Evolutionary conservation across 2,113 vertebrate species (phyloP).

Genomic region (Desmodus rotundus): DNA sequence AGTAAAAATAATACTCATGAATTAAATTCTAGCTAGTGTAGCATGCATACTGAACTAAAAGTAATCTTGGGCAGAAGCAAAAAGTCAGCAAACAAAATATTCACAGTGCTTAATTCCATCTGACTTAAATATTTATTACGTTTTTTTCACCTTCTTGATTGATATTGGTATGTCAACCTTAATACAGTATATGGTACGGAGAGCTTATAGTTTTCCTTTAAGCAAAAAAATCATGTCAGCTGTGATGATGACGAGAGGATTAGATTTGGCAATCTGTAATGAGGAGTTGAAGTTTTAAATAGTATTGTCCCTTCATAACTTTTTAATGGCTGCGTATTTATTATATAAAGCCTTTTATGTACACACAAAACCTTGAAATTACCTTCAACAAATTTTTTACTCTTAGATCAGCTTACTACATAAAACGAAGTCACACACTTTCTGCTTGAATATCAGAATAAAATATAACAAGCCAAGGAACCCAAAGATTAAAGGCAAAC

Average conservation of each 20-base stretch:
- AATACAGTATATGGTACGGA: not conserved
- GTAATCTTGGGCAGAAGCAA: slow-evolving; percentile 5
- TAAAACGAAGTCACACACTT: slow-evolving; percentile 14
- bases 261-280: not conserved
- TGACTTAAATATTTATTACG: slow-evolving; percentile 52
- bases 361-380: slow-evolving; percentile 12
- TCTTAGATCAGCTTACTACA: slow-evolving; percentile 16
- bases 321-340: not conserved
- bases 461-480: slow-evolving; percentile 18
- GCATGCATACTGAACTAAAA: slow-evolving; percentile 13
- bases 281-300: slow-evolving; percentile 6
- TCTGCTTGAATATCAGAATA: slow-evolving; percentile 30
- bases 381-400: not conserved
- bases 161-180: slow-evolving; percentile 5
- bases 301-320: not conserved
- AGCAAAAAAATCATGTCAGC: slow-evolving; percentile 5
- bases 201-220: not conserved
- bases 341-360: slow-evolving; percentile 23
- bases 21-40: slow-evolving; percentile 41
- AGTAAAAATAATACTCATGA: slow-evolving; percentile 57
- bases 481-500: not conserved
- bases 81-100: slow-evolving; percentile 43
- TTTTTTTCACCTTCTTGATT: slow-evolving; percentile 49
- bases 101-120: slow-evolving; percentile 28
- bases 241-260: not conserved